Percentiles rank a stretch among this genome's conserved stretches.
These are phyloP conservation scores for Stegophylla sp. DNA, from an alignment of 2,888 invertebrate genomes.

Conservation along the genomic window DNA sequence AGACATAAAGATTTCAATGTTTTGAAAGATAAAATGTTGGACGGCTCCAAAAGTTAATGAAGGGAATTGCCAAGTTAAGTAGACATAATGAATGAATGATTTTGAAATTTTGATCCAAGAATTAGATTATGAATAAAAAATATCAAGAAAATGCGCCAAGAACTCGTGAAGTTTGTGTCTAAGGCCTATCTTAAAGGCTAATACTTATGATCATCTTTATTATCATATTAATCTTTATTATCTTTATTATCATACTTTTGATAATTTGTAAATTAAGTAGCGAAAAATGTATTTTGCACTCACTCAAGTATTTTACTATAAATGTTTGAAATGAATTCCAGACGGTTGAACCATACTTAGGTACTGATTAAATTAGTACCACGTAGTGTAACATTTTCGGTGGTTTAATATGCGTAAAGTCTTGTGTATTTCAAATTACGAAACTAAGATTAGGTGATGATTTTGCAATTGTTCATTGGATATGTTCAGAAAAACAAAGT, in stretches of 20 bases:
- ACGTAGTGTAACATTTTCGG: not conserved
- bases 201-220: too few relatives aligned
- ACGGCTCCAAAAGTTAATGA: not conserved
- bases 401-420: not conserved
- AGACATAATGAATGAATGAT: not conserved
- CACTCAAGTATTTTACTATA: not conserved
- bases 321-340: not conserved
- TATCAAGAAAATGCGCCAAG: not conserved
- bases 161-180: not conserved
- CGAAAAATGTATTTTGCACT: not conserved
- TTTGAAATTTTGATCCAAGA: not conserved
- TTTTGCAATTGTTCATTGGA: not conserved
- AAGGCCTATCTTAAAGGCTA: not conserved
- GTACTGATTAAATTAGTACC: not conserved
- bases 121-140: not conserved
- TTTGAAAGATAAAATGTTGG: not conserved
- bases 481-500: not conserved
- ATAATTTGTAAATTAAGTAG: slow-evolving; percentile 1
- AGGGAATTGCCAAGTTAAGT: not conserved
- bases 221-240: too few relatives aligned
- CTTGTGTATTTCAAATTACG: not conserved
- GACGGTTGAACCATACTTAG: not conserved
- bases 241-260: too few relatives aligned
- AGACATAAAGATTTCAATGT: not conserved
- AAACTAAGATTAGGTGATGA: not conserved